Conservation (phyloP, 2,797 vertebrate species). For the Rousettus madagascariensis region DNA sequence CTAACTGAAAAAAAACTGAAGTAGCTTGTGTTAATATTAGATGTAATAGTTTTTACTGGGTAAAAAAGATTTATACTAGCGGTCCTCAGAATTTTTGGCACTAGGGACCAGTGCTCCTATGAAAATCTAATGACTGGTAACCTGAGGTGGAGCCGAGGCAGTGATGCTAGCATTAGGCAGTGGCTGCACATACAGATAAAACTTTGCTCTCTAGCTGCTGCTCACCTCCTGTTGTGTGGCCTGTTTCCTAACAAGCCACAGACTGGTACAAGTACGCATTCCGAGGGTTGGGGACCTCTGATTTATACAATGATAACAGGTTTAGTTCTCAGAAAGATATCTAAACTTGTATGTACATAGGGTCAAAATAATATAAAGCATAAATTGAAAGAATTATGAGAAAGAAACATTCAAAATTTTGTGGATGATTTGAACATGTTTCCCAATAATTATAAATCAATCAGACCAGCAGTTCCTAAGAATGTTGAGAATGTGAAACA, state of each 20-base stretch:
- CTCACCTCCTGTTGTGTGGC: too few species aligned
- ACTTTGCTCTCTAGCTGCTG: too few species aligned
- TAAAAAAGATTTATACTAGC: neutral
- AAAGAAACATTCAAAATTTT: neutral
- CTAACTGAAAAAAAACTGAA: neutral
- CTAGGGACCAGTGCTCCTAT: too few species aligned
- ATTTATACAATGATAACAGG: neutral
- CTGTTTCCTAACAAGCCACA: too few species aligned
- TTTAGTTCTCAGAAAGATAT: neutral
- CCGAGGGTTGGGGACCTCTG: too few species aligned
- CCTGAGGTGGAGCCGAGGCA: too few species aligned
- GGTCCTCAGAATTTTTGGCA: too few species aligned
- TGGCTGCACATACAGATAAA: too few species aligned
- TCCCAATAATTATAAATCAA: neutral
- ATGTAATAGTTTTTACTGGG: neutral
- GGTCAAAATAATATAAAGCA: neutral
- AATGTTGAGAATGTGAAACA: conserved; percentile 17
- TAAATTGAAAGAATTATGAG: neutral
- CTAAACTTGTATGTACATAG: neutral
- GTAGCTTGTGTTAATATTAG: conserved; percentile 4
- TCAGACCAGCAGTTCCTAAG: neutral
- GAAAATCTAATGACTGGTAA: too few species aligned
- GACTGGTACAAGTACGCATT: too few species aligned
- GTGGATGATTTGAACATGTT: neutral
- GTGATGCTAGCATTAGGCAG: too few species aligned